These are phyloP conservation scores for Toxostoma redivivum DNA, from an alignment of 2,113 vertebrate species.

Conservation along the genomic window DNA sequence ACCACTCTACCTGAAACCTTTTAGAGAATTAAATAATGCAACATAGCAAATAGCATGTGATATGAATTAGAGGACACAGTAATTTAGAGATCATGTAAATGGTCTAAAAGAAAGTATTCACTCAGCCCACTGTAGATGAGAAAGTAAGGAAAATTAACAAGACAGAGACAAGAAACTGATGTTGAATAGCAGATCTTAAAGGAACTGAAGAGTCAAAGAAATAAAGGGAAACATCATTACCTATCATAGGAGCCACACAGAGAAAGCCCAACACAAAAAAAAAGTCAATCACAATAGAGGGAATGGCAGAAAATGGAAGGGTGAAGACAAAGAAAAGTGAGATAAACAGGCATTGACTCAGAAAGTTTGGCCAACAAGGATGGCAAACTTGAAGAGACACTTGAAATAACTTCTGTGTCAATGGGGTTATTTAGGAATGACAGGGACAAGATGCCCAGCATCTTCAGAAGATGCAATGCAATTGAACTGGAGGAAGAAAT, in stretches of 20 bases:
- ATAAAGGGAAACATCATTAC: neutral
- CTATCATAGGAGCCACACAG: neutral
- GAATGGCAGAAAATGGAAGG: neutral
- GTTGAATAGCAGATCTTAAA: neutral
- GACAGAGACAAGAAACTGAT: neutral
- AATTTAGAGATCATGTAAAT: neutral
- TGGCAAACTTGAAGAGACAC: neutral
- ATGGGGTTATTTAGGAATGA: neutral
- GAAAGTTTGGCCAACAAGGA: neutral
- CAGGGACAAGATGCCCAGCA: neutral
- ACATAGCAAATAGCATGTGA: neutral
- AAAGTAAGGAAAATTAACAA: neutral
- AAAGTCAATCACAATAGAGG: neutral
- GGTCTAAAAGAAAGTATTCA: neutral
- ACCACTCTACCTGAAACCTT: neutral
- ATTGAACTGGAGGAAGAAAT: neutral
- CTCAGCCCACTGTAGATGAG: neutral
- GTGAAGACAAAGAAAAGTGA: neutral
- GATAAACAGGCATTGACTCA: neutral
- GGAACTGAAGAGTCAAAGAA: neutral
- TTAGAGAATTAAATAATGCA: constrained; percentile 26
- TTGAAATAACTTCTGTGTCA: neutral
- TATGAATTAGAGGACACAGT: neutral
- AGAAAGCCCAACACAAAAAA: neutral
- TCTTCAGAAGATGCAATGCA: neutral